These are phyloP conservation scores for Synanthedon myopaeformis DNA, from an alignment of 2,888 invertebrate species.

Conservation along the genomic window DNA sequence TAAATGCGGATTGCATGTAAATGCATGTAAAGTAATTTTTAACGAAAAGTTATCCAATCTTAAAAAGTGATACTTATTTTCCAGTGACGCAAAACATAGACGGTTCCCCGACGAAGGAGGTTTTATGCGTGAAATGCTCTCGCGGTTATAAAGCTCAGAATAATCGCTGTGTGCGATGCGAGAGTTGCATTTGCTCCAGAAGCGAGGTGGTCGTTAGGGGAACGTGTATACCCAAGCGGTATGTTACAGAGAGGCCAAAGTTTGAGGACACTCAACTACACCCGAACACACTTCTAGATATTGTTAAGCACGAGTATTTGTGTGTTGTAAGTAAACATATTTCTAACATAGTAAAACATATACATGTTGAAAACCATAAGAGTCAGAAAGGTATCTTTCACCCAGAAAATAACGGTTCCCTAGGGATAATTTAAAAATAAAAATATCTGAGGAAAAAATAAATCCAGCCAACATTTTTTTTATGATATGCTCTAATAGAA, in stretches of 20 bases:
- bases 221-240: conserved; percentile 39
- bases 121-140: conserved; percentile 52
- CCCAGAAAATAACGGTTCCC: no score
- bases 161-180: conserved; percentile 42
- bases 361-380: neutral
- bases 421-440: no score
- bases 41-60: no score
- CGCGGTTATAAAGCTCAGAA: conserved; percentile 32
- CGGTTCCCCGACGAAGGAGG: conserved; percentile 49
- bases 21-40: no score
- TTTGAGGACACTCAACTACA: conserved; percentile 37
- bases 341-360: no score
- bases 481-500: no score
- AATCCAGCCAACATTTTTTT: no score
- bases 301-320: conserved; percentile 48
- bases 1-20: no score
- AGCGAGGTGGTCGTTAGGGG: conserved; percentile 35
- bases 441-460: no score
- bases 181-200: conserved; percentile 34
- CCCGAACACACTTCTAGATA: conserved; percentile 32
- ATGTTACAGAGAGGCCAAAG: conserved; percentile 36
- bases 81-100: conserved; percentile 54
- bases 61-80: conserved; percentile 1
- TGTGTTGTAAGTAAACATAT: conserved; percentile 36
- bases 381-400: no score